Base-by-base conservation (phyloP, 2,888 invertebrate genomes). In the Rambutsinella grinnellia region DNA sequence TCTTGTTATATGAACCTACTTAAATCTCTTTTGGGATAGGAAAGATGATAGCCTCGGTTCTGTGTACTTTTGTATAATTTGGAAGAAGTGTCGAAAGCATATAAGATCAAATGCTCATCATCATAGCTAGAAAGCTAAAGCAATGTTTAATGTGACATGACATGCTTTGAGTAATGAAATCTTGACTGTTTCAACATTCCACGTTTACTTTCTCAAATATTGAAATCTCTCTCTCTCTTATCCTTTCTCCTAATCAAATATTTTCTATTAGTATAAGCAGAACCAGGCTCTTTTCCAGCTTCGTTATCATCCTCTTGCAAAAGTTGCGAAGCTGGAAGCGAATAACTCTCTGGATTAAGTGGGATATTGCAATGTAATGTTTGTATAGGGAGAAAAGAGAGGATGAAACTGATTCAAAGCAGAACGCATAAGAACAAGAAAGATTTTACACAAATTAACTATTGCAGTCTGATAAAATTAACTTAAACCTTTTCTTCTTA, bases 181-280 rank as follows among this genome's bases (percentile, higher is more conserved):
- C 71, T 72, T 63, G 63, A 58, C 71, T 72, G 67, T 74, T 74
- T 67, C 74, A 74, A 74, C 74, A 74, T 67, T 62, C 61, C 60
- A 56, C 61, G 61, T 74, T 74, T 74, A 19, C 74, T 66, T 54
- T 66, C 74, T 62, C 74, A 74, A 74, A 67, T 74, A 74, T 69
- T 76, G 75, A 63, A 68, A 76, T 63, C 53, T 58, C 56, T 49
- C 62, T 62, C 49, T 58, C 26, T 58, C 36, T 63, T 56, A 68
- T 76, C 69, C 57, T 61, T 36, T 76, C 23, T 54, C 62, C 75
- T 68, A 68, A 69, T 76, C 75, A 76, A 76, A 69, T 76, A 68
- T 75, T 75, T 62, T 62, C 71, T 58, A 57, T 63, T 65, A 57
- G 58, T 51, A 60, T 28, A 60, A 28, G 28, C 36, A 36, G 36